Base-by-base conservation (phyloP, 2,113 vertebrate species). In the Pavo muticus region DNA sequence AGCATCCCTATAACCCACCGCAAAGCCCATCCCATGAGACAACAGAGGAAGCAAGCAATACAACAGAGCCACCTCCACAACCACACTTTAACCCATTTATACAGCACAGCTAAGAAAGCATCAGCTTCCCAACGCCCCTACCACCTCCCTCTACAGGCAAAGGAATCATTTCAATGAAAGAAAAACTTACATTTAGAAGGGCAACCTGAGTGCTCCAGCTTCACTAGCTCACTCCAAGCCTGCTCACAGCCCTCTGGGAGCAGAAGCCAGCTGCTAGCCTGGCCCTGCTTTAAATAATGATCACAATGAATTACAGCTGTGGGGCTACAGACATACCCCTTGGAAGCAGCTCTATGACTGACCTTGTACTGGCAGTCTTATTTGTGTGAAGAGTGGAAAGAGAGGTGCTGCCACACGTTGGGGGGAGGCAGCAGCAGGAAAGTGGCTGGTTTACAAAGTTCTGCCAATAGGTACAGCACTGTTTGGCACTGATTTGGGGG, bases 161-260 rank as follows among this genome's bases (percentile, higher is more conserved):
- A 64, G 0, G 0, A 21, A 1, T 0, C 0, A 23, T 12, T 67
- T 42, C 1, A 37, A 74, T 0, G 1, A n/a, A 50, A 65, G 23
- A 80, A 2, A 5, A 25, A 61, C 91, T 90, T 13, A 79, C 71
- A 0, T 9, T 24, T 12, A 64, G 27, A 1, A 72, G 35, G n/a
- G 17, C 0, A 82, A 24, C 11, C 0, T 2, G 9, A 74, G 1
- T 10, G 29, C 2, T 11, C 0, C 3, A n/a, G 7, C 11, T 44
- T 25, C 1, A 0, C 40, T 14, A 44, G 1, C 71, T 32, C 16
- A 0, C 13, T 52, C 37, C 40, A 14, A 4, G 2, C 7, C 47
- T n/a, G 14, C 56, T 37, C 48, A 8, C 25, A 54, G 10, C 24
- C 17, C 25, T 24, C 0, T 0, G 9, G 4, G 42, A 40, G 59